phyloP scores from a whole-genome alignment of 1,140 invertebrate genomes.

The Orchestia grillus region DNA sequence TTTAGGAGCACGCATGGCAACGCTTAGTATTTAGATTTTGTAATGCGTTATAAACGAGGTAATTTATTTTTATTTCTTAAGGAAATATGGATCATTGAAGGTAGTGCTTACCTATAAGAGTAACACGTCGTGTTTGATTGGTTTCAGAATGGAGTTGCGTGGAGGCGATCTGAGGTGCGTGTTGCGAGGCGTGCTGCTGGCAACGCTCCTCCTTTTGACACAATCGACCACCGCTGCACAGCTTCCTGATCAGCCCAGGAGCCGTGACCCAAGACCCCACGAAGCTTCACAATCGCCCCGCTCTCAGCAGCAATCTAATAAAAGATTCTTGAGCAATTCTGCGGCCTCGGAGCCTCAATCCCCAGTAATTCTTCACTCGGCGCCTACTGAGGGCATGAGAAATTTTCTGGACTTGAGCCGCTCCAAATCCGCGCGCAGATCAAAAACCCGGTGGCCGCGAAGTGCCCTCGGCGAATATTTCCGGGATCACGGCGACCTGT shows the following conservation, averaged over 20 bases:
- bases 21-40: no score
- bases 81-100: background rate
- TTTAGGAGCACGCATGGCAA: no score
- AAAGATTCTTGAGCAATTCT: constrained; percentile 16
- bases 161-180: background rate
- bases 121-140: background rate
- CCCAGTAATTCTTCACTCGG: background rate
- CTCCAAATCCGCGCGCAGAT: background rate
- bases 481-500: constrained; percentile 26
- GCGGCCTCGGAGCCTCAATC: background rate
- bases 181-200: background rate
- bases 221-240: background rate
- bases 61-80: background rate
- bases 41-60: no score
- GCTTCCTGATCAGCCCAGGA: background rate
- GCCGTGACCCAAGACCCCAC: background rate
- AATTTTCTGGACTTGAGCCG: background rate
- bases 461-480: constrained; percentile 50
- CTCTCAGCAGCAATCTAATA: constrained; percentile 20
- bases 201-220: background rate
- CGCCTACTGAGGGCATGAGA: background rate
- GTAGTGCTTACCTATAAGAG: background rate
- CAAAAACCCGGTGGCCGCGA: constrained; percentile 45
- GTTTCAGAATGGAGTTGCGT: background rate
- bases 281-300: constrained; percentile 12